These are phyloP conservation scores for Choloepus didactylus DNA, from an alignment of 2,797 vertebrate species.

Conservation along the genomic window DNA sequence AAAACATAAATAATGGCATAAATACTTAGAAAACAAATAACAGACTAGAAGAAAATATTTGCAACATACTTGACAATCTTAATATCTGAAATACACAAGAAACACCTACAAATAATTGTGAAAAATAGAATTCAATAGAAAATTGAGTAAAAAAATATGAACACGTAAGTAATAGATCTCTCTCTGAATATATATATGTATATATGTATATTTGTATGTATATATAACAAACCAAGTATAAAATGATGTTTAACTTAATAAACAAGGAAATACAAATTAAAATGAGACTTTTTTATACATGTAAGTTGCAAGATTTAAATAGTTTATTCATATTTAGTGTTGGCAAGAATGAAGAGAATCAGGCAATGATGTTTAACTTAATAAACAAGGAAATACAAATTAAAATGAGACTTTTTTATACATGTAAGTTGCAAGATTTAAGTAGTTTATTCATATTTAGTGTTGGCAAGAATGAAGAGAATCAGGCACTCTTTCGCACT, in stretches of 20 bases:
- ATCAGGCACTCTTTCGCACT: not conserved
- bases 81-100: slow-evolving; percentile 32
- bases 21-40: not conserved
- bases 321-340: not conserved
- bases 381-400: not conserved
- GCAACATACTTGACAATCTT: not conserved
- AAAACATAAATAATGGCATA: slow-evolving; percentile 18
- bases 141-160: slow-evolving; percentile 2
- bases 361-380: not conserved
- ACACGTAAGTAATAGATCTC: not conserved
- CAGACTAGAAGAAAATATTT: slow-evolving; percentile 25
- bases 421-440: not conserved
- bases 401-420: not conserved
- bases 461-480: slow-evolving; percentile 34
- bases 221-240: not conserved
- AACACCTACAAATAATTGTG: not conserved
- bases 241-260: not conserved
- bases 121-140: slow-evolving; percentile 8
- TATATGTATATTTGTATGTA: not conserved
- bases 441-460: not conserved
- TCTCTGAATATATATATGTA: not conserved
- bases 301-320: not conserved
- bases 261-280: not conserved
- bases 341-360: slow-evolving; percentile 19
- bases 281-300: not conserved